Evolutionary conservation across 1,140 invertebrate genomes (phyloP).

Genomic region (Macrotrachela quadricornifera): DNA sequence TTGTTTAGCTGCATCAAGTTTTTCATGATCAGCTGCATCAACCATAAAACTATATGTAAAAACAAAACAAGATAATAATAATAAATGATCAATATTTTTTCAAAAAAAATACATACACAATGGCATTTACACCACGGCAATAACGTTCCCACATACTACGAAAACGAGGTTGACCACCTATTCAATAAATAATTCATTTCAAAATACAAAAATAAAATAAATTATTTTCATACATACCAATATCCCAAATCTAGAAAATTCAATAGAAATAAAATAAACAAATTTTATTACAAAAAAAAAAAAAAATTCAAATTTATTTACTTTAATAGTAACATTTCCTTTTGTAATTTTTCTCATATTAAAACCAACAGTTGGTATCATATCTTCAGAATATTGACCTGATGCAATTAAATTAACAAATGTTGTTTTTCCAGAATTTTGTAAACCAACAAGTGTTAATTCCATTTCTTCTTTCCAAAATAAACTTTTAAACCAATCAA

Average conservation of each 20-base stretch:
- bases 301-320: no score
- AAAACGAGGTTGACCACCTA: conserved; percentile 81
- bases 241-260: conserved; percentile 65
- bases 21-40: conserved; percentile 91
- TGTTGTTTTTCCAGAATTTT: conserved; percentile 97
- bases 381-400: conserved; percentile 95
- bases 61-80: not conserved
- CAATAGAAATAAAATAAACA: no score
- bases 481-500: conserved; percentile 96
- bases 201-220: no score
- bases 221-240: conserved; percentile 36
- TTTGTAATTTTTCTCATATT: conserved; percentile 99
- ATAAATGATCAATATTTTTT: not conserved
- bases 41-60: conserved; percentile 74
- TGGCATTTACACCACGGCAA: conserved; percentile 94
- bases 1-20: conserved; percentile 90
- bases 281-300: no score
- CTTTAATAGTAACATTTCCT: conserved; percentile 96
- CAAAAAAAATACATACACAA: conserved; percentile 51
- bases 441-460: conserved; percentile 85
- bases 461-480: conserved; percentile 99
- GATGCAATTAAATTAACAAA: conserved; percentile 99
- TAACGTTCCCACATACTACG: conserved; percentile 99
- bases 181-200: no score
- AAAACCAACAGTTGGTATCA: conserved; percentile 99